phyloP scores from a whole-genome alignment of 2,113 vertebrate genomes.

The Apeltes quadracus region DNA sequence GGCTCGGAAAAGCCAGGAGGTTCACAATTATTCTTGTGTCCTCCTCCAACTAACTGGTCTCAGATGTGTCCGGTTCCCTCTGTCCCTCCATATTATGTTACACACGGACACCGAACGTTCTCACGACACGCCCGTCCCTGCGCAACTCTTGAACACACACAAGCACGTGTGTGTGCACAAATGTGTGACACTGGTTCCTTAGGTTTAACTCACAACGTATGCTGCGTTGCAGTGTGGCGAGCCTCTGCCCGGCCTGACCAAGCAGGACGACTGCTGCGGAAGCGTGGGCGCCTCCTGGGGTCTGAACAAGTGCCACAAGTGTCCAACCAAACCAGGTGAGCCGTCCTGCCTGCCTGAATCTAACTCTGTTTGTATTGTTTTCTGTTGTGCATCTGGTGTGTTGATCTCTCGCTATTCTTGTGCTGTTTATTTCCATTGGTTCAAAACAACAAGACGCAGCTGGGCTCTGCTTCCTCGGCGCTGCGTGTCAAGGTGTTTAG shows the following conservation, averaged over 20 bases:
- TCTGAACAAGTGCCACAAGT: slow-evolving; percentile 85
- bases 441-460: slow-evolving; percentile 17
- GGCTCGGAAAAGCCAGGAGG: slow-evolving; percentile 55
- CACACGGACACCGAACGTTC: slow-evolving; percentile 27
- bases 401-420: slow-evolving; percentile 40
- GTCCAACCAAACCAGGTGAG: slow-evolving; percentile 92
- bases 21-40: slow-evolving; percentile 45
- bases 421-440: slow-evolving; percentile 12
- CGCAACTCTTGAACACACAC: slow-evolving; percentile 14
- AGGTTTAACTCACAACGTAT: slow-evolving; percentile 69
- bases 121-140: background rate
- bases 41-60: slow-evolving; percentile 54
- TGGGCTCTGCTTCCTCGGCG: slow-evolving; percentile 2
- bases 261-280: slow-evolving; percentile 93
- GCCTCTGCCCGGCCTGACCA: slow-evolving; percentile 88
- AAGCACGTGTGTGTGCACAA: slow-evolving; percentile 50
- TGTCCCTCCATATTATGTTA: slow-evolving; percentile 39
- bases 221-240: slow-evolving; percentile 87
- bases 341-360: background rate
- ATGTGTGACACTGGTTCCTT: slow-evolving; percentile 35
- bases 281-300: slow-evolving; percentile 94
- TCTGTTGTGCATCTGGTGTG: slow-evolving; percentile 33
- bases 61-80: slow-evolving; percentile 65
- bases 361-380: slow-evolving; percentile 33
- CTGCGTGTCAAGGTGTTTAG: slow-evolving; percentile 20